phyloP scores from a whole-genome alignment of 1,140 invertebrate genomes.

The Eciton burchellii region DNA sequence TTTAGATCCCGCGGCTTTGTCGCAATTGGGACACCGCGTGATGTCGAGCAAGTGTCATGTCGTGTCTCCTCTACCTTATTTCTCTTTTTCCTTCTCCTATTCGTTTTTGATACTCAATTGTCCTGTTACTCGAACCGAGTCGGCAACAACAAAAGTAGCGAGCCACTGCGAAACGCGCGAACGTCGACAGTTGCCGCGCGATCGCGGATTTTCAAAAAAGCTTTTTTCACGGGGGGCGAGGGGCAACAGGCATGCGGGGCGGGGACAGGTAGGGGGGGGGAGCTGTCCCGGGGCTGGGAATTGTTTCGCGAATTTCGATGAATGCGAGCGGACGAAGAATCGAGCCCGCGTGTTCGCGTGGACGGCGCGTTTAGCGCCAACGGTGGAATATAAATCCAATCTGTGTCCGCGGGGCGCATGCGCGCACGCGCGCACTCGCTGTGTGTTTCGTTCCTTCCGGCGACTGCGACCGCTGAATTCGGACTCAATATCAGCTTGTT shows the following conservation, averaged over 20 bases:
- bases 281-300: too few relatives aligned
- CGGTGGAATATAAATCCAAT: slow-evolving; percentile 8
- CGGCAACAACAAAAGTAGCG: not conserved
- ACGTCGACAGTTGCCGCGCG: not conserved
- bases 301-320: not conserved
- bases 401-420: not conserved
- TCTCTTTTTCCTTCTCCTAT: not conserved
- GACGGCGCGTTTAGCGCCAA: not conserved
- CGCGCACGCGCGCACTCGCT: not conserved
- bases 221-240: not conserved
- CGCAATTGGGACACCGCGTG: not conserved
- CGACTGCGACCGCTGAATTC: slow-evolving; percentile 4
- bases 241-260: too few relatives aligned
- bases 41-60: slow-evolving; percentile 11
- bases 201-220: slow-evolving; percentile 11
- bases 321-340: not conserved
- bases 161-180: not conserved
- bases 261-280: too few relatives aligned
- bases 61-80: not conserved
- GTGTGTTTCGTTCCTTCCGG: not conserved
- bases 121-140: not conserved
- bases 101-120: not conserved
- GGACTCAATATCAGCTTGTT: slow-evolving; percentile 28
- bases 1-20: slow-evolving; percentile 24
- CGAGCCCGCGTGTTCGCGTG: too few relatives aligned